Evolutionary conservation across 2,113 vertebrate species (phyloP), one percentile per base, ranked within the genome.

Genomic region (Sitta europaea): DNA sequence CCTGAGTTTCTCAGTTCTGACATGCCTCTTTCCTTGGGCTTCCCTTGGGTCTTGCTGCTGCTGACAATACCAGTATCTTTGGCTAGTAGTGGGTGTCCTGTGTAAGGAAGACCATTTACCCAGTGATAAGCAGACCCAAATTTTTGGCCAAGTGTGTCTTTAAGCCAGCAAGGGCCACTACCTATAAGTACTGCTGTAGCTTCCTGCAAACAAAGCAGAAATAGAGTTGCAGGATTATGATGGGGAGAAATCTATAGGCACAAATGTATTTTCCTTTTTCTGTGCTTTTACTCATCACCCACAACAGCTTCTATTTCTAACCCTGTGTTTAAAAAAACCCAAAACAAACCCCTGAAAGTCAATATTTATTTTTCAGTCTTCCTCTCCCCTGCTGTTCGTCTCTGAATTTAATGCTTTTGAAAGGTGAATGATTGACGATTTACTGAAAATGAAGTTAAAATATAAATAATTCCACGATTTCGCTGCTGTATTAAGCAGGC

Each of bases 351-450:
- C 59, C 73, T 88, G 92, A 91, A 87, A 67, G 89, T 97, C 97
- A 94, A 62, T 96, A 93, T 87, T 93, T 96, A 93, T 93, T 91
- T 90, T 94, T 95, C 86, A 90, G 40, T 54, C 76, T 94, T 78
- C 75, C 50, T 91, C 88, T 93, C 86, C 67, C 90, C 72, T 85
- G 68, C 90, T 90, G 74, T 88, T 94, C 40, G 0, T 82, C 89
- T 91, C 83, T 86, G 96, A 96, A 93, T 87, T 90, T 87, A 92
- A 92, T 86, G 83, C 95, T 87, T 97, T 95, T 92, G 85, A 96
- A 92, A 96, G 91, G 92, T 82, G 78, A 96, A 94, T 96, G 91
- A 96, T 92, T 86, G 92, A 96, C 85, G 86, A 96, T 93, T 90
- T 88, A 95, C 82, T 90, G 68, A 93, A 89, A 84, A 82, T 47